phyloP scores from a whole-genome alignment of 1,140 invertebrate genomes.

The Ptiloglossa arizonensis region DNA sequence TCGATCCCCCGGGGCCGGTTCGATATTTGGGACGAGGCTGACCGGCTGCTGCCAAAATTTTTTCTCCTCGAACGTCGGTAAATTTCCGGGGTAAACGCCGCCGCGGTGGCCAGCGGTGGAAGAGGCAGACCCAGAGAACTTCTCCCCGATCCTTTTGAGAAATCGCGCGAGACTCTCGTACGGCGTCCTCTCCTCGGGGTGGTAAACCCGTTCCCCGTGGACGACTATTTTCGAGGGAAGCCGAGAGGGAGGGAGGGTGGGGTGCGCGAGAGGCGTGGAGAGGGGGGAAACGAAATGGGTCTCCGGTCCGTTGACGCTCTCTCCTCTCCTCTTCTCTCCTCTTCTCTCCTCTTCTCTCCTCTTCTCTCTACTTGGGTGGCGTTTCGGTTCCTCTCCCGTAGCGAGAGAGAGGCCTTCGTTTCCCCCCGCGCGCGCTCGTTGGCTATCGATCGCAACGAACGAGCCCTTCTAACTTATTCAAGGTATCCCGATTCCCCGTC shows the following conservation, averaged over 20 bases:
- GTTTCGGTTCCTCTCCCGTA: too few relatives aligned
- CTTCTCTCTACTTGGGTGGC: too few relatives aligned
- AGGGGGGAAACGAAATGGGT: neutral
- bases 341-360: too few relatives aligned
- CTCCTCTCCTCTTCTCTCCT: too few relatives aligned
- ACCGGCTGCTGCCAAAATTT: conserved; percentile 62
- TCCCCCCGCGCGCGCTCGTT: neutral
- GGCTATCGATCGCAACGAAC: conserved; percentile 53
- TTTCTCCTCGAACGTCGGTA: conserved; percentile 5
- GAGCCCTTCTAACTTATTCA: conserved; percentile 65
- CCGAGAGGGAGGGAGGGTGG: too few relatives aligned
- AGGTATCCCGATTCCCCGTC: conserved; percentile 55
- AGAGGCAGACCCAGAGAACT: too few relatives aligned
- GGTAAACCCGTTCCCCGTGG: neutral
- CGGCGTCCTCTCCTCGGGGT: too few relatives aligned
- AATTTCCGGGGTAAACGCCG: conserved; percentile 14
- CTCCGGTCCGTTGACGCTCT: neutral
- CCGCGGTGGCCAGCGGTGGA: neutral
- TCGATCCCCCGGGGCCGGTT: conserved; percentile 48
- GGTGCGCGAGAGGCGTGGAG: too few relatives aligned
- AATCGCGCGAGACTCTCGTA: neutral
- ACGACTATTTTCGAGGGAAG: neutral
- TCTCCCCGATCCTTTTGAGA: too few relatives aligned
- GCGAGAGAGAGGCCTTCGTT: too few relatives aligned
- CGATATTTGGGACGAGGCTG: conserved; percentile 66